These are phyloP conservation scores for Natator depressus DNA, from an alignment of 2,113 vertebrate genomes.

Conservation along the genomic window DNA sequence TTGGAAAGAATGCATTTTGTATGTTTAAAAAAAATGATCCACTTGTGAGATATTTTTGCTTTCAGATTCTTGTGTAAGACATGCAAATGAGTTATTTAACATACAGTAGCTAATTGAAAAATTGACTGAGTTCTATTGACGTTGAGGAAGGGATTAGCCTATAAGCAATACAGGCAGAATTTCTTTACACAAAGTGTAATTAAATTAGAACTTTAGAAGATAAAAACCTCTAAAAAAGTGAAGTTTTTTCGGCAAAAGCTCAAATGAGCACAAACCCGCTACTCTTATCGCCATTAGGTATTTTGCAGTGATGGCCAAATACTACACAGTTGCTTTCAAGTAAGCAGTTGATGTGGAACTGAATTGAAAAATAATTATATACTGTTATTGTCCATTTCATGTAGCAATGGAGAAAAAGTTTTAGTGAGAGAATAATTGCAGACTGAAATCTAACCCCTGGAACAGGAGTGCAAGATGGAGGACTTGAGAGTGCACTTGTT, in stretches of 20 bases:
- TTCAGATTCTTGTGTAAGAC: not conserved
- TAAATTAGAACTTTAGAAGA: slow-evolving; percentile 25
- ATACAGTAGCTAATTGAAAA: slow-evolving; percentile 13
- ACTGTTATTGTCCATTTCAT: not conserved
- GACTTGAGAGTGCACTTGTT: not conserved
- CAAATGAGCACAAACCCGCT: not conserved
- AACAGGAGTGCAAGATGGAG: not conserved
- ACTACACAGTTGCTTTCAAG: slow-evolving; percentile 7
- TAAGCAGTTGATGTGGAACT: not conserved
- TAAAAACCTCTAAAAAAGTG: not conserved
- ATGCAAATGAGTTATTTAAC: slow-evolving; percentile 23
- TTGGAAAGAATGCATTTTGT: not conserved
- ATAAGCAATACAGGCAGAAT: not conserved
- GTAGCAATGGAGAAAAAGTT: not conserved
- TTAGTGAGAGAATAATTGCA: not conserved
- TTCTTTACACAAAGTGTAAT: slow-evolving; percentile 32
- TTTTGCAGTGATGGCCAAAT: not conserved
- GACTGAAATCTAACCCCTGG: not conserved
- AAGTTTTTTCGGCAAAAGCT: not conserved
- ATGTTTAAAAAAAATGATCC: not conserved
- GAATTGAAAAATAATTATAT: not conserved
- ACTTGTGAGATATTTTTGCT: not conserved
- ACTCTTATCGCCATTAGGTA: not conserved
- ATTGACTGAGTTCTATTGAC: not conserved
- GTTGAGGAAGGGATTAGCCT: not conserved